Base-by-base conservation (phyloP, 2,888 invertebrate species). In the Galeopsomyia nigrocyanea region DNA sequence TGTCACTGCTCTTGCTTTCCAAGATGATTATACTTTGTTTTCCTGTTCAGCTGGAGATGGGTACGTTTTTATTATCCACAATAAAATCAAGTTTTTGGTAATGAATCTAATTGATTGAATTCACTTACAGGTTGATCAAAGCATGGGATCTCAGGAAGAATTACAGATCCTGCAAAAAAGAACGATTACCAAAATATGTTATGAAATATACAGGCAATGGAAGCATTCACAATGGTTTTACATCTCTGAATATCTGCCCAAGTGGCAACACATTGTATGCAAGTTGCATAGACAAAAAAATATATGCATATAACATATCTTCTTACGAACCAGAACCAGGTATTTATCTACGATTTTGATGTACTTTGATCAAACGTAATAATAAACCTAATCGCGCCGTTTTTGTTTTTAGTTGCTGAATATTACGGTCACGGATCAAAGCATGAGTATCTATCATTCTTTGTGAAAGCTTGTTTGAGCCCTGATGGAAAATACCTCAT, bases 1-100 rank as follows among this genome's bases (percentile, higher is more conserved):
- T 83, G 94, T 97, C 65, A 96, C 96, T 0, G 93, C 94, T 9
- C 89, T 97, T 17, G 91, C 91, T 0, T 97, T 95, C 87, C 95
- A 94, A 86, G 92, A 95, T 85, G 92, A 93, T 73, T 86, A 90
- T 76, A 93, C 93, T 5, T 88, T 97, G 1, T 89, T 96, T 57
- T 95, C 96, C 0, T 94, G 95, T 82, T 95, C 95, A 0, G 94
- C 95, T 69, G 94, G 94, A 56, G 96, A 96, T 87, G 95, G 96
- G 90, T 90, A 82, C 79, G 86, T 68, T 63, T 51, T 49, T 22
- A 68, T 47, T 68, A 51, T 10, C 39, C 50, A 46, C 13, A n/a
- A 65, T 19, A 47, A 17, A 22, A 51, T 46, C n/a, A 72, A 39
- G 56, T 56, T 64, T 60, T 69, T 21, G 19, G 31, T 1, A 61